phyloP scores from a whole-genome alignment of 2,888 invertebrate species.

The Gymnoscelis rufifasciata region DNA sequence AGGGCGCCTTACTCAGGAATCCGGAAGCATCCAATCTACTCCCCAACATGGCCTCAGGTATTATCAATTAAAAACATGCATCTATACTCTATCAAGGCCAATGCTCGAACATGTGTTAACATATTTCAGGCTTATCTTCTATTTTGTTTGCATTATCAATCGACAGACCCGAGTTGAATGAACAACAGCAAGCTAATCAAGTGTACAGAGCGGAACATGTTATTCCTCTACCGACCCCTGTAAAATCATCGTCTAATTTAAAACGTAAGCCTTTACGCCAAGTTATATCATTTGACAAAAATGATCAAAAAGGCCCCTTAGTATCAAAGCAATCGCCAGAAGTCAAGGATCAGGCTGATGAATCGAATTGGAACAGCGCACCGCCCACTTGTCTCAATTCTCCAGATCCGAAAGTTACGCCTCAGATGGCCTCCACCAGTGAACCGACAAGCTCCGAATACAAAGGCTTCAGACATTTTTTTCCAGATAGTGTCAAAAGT shows the following conservation, averaged over 20 bases:
- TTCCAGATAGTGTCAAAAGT: constrained; percentile 67
- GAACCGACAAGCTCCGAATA: constrained; percentile 70
- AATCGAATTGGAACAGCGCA: constrained; percentile 74
- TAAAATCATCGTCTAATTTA: constrained; percentile 63
- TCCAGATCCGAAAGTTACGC: constrained; percentile 62
- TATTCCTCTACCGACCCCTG: constrained; percentile 83
- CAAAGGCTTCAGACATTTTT: constrained; percentile 66
- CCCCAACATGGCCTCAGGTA: constrained; percentile 92
- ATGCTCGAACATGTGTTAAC: constrained; percentile 21
- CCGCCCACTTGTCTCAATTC: constrained; percentile 82
- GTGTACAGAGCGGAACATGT: constrained; percentile 81
- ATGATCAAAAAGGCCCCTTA: constrained; percentile 42
- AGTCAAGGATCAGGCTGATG: constrained; percentile 35
- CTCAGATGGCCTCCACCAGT: constrained; percentile 56
- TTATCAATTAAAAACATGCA: constrained; percentile 22
- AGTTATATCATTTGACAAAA: constrained; percentile 74
- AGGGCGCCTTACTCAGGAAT: constrained; percentile 90
- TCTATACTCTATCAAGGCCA: constrained; percentile 14
- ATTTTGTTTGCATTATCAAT: constrained; percentile 95
- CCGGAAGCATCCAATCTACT: constrained; percentile 87
- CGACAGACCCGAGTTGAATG: constrained; percentile 90
- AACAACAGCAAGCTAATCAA: constrained; percentile 71
- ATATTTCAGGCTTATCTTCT: constrained; percentile 86
- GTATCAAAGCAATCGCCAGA: constrained; percentile 37
- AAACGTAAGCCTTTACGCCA: constrained; percentile 69